Conservation (phyloP, 2,888 invertebrate species). For the Mechanitis mazaeus region DNA sequence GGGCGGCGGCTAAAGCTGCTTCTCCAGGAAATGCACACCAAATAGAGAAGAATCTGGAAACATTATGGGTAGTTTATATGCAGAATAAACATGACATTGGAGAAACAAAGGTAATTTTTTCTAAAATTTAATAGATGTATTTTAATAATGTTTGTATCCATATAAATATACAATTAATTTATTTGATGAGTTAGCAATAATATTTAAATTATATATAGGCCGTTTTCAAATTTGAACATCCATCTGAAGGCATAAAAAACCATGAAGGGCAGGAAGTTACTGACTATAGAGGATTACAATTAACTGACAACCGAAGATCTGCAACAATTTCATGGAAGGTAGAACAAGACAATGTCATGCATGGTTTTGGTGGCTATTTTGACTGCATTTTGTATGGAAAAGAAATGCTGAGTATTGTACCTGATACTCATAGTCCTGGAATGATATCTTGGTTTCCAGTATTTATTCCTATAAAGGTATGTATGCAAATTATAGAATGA, state of each 20-base stretch:
- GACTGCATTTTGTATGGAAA: slow-evolving; percentile 90
- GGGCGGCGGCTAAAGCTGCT: slow-evolving; percentile 81
- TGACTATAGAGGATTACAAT: slow-evolving; percentile 81
- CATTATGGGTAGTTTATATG: slow-evolving; percentile 94
- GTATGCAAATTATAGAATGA: slow-evolving; percentile 23
- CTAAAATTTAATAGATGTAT: no score
- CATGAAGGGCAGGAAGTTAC: slow-evolving; percentile 81
- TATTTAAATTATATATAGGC: no score
- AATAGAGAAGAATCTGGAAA: slow-evolving; percentile 79
- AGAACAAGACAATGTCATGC: slow-evolving; percentile 86
- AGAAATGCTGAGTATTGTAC: slow-evolving; percentile 91
- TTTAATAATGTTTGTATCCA: neutral
- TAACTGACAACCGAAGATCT: slow-evolving; percentile 86
- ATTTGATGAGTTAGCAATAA: no score
- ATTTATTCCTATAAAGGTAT: slow-evolving; percentile 91
- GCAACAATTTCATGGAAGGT: slow-evolving; percentile 81
- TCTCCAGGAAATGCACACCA: slow-evolving; percentile 39
- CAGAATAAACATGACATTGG: slow-evolving; percentile 89
- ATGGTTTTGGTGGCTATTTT: slow-evolving; percentile 98
- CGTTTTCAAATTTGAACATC: slow-evolving; percentile 93
- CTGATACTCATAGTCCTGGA: slow-evolving; percentile 89
- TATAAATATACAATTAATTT: no score
- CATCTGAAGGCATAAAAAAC: slow-evolving; percentile 82
- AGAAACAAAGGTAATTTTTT: slow-evolving; percentile 66
- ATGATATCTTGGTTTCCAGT: slow-evolving; percentile 99